phyloP scores from a whole-genome alignment of 1,140 invertebrate genomes.

The Nomia melanderi region DNA sequence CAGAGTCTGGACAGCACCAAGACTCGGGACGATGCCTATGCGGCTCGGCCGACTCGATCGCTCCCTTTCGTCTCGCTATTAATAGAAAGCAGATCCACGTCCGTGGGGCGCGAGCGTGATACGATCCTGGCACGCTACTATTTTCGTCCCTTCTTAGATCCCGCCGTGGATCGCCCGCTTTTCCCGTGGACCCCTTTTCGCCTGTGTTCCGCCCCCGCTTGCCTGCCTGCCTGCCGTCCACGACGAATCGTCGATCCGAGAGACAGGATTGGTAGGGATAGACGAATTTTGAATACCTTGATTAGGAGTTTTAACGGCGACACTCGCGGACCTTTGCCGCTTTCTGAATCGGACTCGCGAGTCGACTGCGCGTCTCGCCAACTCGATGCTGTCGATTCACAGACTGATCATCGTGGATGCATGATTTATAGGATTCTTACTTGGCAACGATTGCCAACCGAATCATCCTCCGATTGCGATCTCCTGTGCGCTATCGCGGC shows the following conservation, averaged over 20 bases:
- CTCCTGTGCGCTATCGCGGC: too few species aligned
- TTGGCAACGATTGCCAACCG: too few species aligned
- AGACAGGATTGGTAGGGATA: slow-evolving; percentile 1
- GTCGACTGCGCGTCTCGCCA: too few species aligned
- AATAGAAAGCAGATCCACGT: slow-evolving; percentile 67
- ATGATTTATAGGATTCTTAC: too few species aligned
- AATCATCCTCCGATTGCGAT: too few species aligned
- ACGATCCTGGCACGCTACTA: slow-evolving; percentile 72
- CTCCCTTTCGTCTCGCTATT: slow-evolving; percentile 63
- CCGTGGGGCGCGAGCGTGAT: slow-evolving; percentile 65
- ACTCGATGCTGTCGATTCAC: too few species aligned
- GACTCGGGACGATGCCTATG: slow-evolving; percentile 42
- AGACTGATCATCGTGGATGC: too few species aligned
- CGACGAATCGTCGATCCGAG: slow-evolving; percentile 22
- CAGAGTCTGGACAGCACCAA: slow-evolving; percentile 47
- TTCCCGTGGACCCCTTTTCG: slow-evolving; percentile 32
- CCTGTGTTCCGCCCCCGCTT: slow-evolving; percentile 26
- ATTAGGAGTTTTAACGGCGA: slow-evolving; percentile 21
- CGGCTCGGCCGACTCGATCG: slow-evolving; percentile 21
- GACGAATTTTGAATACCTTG: slow-evolving; percentile 30
- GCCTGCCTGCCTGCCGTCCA: neutral
- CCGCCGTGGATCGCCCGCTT: slow-evolving; percentile 21
- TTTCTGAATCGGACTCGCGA: too few species aligned
- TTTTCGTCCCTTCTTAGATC: slow-evolving; percentile 64
- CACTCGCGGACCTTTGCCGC: too few species aligned